Conservation (phyloP, 2,888 invertebrate genomes). For the Amphiduros pacificus region DNA sequence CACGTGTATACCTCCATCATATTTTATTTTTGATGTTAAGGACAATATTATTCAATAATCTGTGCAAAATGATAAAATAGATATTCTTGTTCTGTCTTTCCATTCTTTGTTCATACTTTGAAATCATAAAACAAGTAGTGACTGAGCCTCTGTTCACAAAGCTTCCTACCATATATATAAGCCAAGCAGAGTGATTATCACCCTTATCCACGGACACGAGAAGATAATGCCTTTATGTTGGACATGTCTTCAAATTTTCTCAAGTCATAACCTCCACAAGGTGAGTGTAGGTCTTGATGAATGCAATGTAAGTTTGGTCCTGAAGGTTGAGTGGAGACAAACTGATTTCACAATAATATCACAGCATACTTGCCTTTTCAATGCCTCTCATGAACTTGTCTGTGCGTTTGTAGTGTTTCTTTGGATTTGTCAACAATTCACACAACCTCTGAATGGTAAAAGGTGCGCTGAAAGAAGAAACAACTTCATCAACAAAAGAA, state of each 20-base stretch:
- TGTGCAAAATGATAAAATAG: not conserved
- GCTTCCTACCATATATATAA: too few relatives aligned
- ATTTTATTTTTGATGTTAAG: not conserved
- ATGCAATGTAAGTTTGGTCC: too few relatives aligned
- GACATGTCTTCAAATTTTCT: not conserved
- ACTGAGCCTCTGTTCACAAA: too few relatives aligned
- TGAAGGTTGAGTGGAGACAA: not conserved
- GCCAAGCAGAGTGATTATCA: too few relatives aligned
- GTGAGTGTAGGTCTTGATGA: too few relatives aligned
- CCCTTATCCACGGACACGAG: not conserved
- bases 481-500: not conserved
- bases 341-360: not conserved
- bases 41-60: not conserved
- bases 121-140: not conserved
- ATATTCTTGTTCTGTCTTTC: not conserved
- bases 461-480: constrained; percentile 71
- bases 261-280: not conserved
- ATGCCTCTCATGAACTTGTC: constrained; percentile 97
- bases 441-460: constrained; percentile 95
- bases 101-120: not conserved
- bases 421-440: constrained; percentile 86
- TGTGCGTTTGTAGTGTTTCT: constrained; percentile 90
- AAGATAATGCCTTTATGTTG: not conserved
- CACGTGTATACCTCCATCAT: not conserved
- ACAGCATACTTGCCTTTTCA: constrained; percentile 73